Conservation (phyloP, 1,140 invertebrate genomes). For the Campoletis sonorensis region DNA sequence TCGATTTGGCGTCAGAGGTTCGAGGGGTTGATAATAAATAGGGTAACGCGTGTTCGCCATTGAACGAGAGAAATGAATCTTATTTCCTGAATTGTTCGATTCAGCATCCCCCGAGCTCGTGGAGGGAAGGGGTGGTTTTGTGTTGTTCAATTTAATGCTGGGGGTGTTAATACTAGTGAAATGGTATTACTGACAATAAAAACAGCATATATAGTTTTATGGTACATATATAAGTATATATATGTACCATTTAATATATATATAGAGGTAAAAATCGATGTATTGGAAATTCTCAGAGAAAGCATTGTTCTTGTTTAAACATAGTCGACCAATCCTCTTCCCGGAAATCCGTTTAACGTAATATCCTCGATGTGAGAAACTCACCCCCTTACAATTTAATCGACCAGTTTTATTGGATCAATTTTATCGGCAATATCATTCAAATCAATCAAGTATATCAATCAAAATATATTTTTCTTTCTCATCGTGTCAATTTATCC, state of each 20-base stretch:
- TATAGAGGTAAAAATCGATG: not conserved
- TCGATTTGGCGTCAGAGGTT: conserved; percentile 35
- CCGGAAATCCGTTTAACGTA: not conserved
- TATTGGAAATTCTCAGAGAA: not conserved
- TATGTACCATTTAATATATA: not conserved
- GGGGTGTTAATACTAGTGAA: too few species aligned
- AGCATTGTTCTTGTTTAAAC: conserved; percentile 8
- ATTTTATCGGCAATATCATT: conserved; percentile 1
- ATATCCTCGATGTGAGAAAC: not conserved
- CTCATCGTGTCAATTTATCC: not conserved
- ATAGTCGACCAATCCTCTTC: not conserved
- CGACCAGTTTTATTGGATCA: not conserved
- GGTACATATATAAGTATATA: not conserved
- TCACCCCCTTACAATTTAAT: not conserved
- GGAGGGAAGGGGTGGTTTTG: not conserved
- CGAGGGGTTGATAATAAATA: conserved; percentile 44
- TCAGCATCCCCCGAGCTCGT: not conserved
- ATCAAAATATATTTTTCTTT: not conserved
- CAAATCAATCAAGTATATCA: not conserved
- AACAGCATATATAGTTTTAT: too few species aligned
- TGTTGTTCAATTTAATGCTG: too few species aligned
- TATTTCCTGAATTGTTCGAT: conserved; percentile 19
- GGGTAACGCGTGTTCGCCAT: conserved; percentile 30
- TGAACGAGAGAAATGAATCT: conserved; percentile 10
- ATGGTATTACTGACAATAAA: too few species aligned